phyloP scores from a whole-genome alignment of 2,797 vertebrate species.

The Nannoperca australis region DNA sequence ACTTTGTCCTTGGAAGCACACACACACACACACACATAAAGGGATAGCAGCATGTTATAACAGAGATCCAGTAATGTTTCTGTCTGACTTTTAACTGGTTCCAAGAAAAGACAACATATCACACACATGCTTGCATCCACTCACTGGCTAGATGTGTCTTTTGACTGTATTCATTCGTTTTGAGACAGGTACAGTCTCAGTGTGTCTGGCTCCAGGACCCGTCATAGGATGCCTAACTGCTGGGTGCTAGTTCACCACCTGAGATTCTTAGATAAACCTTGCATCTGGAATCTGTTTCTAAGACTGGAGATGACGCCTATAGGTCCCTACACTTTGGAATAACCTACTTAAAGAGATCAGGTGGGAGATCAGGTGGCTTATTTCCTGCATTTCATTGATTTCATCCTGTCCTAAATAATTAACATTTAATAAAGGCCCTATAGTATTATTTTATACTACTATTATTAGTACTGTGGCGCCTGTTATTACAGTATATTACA shows the following conservation, averaged over 20 bases:
- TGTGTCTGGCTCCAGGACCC: neutral
- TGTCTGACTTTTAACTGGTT: neutral
- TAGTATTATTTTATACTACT: too few relatives aligned
- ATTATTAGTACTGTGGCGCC: neutral
- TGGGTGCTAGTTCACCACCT: neutral
- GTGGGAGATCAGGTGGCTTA: too few relatives aligned
- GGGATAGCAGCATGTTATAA: neutral
- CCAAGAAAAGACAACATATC: neutral
- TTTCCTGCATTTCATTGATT: neutral
- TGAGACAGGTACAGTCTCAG: neutral
- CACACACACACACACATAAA: slow-evolving; percentile 14
- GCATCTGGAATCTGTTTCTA: neutral
- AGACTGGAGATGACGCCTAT: too few relatives aligned
- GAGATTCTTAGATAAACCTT: neutral
- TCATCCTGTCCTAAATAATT: neutral
- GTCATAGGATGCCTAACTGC: neutral
- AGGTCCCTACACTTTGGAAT: too few relatives aligned
- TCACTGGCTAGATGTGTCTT: neutral
- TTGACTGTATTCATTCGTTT: neutral
- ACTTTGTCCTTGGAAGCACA: slow-evolving; percentile 45
- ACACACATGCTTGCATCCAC: neutral
- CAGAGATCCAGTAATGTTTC: neutral
- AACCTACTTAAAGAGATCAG: too few relatives aligned
- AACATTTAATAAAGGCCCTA: neutral
- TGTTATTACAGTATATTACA: neutral